Base-by-base conservation (phyloP, 2,113 vertebrate species). In the Xyrauchen texanus region DNA sequence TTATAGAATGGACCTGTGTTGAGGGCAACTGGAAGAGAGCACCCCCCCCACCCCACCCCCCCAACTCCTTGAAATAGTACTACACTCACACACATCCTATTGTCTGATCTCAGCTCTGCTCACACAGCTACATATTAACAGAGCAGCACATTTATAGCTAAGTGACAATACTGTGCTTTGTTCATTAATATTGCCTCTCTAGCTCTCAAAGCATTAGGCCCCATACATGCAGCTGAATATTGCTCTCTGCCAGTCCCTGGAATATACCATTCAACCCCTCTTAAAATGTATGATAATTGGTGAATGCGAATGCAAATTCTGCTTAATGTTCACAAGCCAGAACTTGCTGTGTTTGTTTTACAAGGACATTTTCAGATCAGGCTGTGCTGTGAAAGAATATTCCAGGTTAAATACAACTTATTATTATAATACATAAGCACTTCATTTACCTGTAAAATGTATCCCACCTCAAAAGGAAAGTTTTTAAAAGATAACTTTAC, bases 91-190 rank as follows among this genome's bases (percentile, higher is more conserved):
- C 90, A 89, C 21, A 47, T 53, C 80, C 83, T 88, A 88, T 93
- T 93, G 91, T 93, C 80, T 83, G 92, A 92, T 92, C 91, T 92
- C 90, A 93, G 87, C 88, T 78, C 64, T 64, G 79, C 49, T 71
- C 66, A 83, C 60, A 75, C 64, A 66, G 74, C 74, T 92, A 87
- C 89, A 68, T 88, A 83, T 89, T 86, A 81, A 84, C 83, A 84
- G 64, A 84, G 79, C 68, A 49, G 15, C 75, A 76, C 83, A 91
- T 92, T 92, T 92, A 91, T 89, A 88, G 83, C 77, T 87, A 83
- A 45, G 83, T 85, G 82, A 93, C 92, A 93, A 93, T 88, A 83
- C 85, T 65, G 73, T 76, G 86, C 90, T 90, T 91, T 93, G 90
- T 93, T 75, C 76, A 77, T 60, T 81, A 81, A 84, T 86, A 79